Conservation (phyloP, 1,140 invertebrate genomes). For the Drosophila melanica region DNA sequence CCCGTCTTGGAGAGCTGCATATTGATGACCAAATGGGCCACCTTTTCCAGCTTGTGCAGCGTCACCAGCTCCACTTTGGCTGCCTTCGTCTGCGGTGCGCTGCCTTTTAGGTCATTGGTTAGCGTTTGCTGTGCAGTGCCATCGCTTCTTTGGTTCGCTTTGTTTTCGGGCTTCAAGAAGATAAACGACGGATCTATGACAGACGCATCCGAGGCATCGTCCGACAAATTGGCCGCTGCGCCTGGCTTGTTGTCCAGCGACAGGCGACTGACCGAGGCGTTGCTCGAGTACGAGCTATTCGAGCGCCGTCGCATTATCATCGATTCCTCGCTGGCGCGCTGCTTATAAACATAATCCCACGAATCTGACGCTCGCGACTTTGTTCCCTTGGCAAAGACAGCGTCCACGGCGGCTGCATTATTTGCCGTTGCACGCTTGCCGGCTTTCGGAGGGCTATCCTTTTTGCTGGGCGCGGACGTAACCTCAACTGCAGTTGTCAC, state of each 20-base stretch:
- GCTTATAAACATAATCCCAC: conserved; percentile 86
- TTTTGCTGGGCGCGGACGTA: conserved; percentile 28
- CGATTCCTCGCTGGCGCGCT: conserved; percentile 88
- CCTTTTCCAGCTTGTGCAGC: conserved; percentile 86
- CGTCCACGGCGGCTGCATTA: conserved; percentile 17
- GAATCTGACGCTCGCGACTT: conserved; percentile 85
- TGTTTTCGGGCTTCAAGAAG: conserved; percentile 73
- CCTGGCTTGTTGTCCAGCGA: conserved; percentile 70
- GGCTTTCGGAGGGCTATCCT: conserved; percentile 56
- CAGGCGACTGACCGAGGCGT: conserved; percentile 85
- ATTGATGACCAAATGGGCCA: conserved; percentile 88
- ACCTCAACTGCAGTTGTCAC: background rate
- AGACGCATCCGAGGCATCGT: conserved; percentile 53
- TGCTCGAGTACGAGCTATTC: conserved; percentile 92
- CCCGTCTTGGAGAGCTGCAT: conserved; percentile 86
- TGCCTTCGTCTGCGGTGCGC: conserved; percentile 1
- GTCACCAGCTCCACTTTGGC: conserved; percentile 83
- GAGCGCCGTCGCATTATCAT: conserved; percentile 92
- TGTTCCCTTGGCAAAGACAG: conserved; percentile 40
- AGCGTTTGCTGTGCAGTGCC: conserved; percentile 50
- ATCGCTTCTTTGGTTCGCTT: conserved; percentile 68
- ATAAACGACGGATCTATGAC: conserved; percentile 61
- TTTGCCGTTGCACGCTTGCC: conserved; percentile 17
- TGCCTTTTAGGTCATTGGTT: conserved; percentile 65
- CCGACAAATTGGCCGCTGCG: conserved; percentile 36